Base-by-base conservation (phyloP, 2,888 invertebrate species). In the Deilephila elpenor region DNA sequence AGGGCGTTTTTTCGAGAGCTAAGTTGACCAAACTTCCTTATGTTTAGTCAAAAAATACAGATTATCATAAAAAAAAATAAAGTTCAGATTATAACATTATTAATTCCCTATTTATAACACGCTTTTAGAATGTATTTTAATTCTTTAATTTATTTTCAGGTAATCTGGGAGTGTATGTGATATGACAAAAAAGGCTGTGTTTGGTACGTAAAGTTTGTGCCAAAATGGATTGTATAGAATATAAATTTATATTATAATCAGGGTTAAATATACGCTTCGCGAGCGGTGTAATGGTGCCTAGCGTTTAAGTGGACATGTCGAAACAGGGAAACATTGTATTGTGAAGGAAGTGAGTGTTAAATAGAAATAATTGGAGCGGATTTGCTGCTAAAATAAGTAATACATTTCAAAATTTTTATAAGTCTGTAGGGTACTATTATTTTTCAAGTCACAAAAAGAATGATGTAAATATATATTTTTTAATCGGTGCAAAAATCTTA, bases 211-310 rank as follows among this genome's bases (percentile, higher is more conserved):
- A 77, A 76, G 77, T 75, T 78, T 78, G 87, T 87, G 86, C 86
- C 87, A 87, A 87, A 86, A 71, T 59, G 73, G 61, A 71, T 61
- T 78, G 76, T 77, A 75, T 77, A 73, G 81, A 80, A 81, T 83
- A 82, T 82, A 82, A 83, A 86, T 83, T 78, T 75, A 76, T 74
- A 81, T 76, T 78, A 79, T 78, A 67, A 79, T 82, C 84, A 86
- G 86, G 84, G 85, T 86, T 71, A 80, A 78, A 75, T 83, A 25
- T 64, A 53, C 81, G 86, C 82, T 82, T 78, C 51, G 79, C 74
- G 78, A 80, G 81, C 81, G 82, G 78, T 71, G 77, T 75, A 78
- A 82, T 56, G 56, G 71, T 44, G 73, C 61, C 34, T 34, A 64
- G 61, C 25, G 61, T 34, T 70, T 61, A 29, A 67, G 44, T 14